These are phyloP conservation scores for Drosophila kurseongensis DNA, from an alignment of 1,140 invertebrate species.

Conservation along the genomic window DNA sequence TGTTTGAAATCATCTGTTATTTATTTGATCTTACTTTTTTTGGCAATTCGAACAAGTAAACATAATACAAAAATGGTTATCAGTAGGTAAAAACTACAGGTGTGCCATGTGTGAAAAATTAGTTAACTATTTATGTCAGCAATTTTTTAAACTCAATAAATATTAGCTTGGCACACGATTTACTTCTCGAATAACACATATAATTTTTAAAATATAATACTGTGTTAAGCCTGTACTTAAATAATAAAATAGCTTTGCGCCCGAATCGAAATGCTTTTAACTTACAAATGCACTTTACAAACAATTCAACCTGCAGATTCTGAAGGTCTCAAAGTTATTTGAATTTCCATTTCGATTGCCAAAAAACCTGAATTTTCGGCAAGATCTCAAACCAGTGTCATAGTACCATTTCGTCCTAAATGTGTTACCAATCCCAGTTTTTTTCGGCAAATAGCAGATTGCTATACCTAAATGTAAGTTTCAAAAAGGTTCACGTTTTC, in stretches of 20 bases:
- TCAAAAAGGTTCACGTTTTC: background rate
- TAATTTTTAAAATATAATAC: background rate
- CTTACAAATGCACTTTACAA: background rate
- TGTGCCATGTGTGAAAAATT: background rate
- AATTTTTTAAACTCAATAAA: too few relatives aligned
- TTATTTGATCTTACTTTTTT: background rate
- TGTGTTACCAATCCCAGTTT: background rate
- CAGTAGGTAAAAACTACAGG: background rate
- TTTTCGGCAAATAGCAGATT: background rate
- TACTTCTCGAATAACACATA: background rate
- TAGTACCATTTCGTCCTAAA: conserved; percentile 6
- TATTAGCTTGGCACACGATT: too few relatives aligned
- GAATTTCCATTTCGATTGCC: conserved; percentile 6
- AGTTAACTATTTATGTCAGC: too few relatives aligned
- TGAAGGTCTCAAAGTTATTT: conserved; percentile 1
- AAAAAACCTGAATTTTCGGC: conserved; percentile 1
- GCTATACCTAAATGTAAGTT: background rate
- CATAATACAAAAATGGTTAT: background rate
- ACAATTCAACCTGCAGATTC: background rate
- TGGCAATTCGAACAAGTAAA: background rate
- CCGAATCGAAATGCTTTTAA: background rate
- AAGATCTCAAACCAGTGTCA: background rate
- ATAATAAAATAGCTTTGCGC: too few relatives aligned
- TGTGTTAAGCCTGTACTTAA: too few relatives aligned
- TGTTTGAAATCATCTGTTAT: conserved; percentile 4